A percentile compares a stretch with the other conserved stretches of the same genome.
Evolutionary conservation across 1,140 invertebrate genomes (phyloP).

Genomic region (Nomia melanderi): DNA sequence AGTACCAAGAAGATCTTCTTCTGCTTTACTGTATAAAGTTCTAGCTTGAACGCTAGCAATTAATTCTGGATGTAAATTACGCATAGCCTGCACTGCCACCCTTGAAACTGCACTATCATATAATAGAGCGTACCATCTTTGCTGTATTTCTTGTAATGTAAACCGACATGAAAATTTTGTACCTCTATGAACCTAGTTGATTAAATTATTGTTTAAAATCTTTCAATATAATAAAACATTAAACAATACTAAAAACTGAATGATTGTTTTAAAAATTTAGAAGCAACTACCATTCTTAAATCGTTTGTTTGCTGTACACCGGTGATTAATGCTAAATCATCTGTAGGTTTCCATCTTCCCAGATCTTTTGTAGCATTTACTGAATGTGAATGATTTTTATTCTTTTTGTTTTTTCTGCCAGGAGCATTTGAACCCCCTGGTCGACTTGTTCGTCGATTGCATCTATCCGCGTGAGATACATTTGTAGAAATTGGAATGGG

Average conservation of each 20-base stretch:
- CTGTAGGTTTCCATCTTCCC: conserved; percentile 97
- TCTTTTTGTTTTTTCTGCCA: conserved; percentile 78
- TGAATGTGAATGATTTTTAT: conserved; percentile 78
- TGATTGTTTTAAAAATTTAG: background rate
- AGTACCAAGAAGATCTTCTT: conserved; percentile 92
- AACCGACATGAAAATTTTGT: conserved; percentile 98
- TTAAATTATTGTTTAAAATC: background rate
- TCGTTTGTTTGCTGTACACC: conserved; percentile 93
- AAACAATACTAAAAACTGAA: too few relatives aligned
- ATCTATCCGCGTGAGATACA: conserved; percentile 72
- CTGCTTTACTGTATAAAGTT: conserved; percentile 93
- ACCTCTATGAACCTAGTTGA: conserved; percentile 90
- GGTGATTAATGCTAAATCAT: conserved; percentile 96
- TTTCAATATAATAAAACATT: too few relatives aligned
- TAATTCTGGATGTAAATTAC: conserved; percentile 95
- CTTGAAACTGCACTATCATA: conserved; percentile 94
- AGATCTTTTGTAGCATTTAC: conserved; percentile 88
- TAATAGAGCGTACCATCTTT: conserved; percentile 96
- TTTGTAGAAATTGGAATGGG: conserved; percentile 74
- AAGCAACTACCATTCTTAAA: conserved; percentile 74
- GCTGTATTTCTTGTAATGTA: conserved; percentile 95
- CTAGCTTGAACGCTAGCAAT: conserved; percentile 92
- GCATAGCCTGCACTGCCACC: conserved; percentile 94
- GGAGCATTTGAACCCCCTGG: conserved; percentile 73
- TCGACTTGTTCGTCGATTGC: conserved; percentile 70